These are phyloP conservation scores for Mylabris sibirica DNA, from an alignment of 2,888 invertebrate species.

Conservation along the genomic window DNA sequence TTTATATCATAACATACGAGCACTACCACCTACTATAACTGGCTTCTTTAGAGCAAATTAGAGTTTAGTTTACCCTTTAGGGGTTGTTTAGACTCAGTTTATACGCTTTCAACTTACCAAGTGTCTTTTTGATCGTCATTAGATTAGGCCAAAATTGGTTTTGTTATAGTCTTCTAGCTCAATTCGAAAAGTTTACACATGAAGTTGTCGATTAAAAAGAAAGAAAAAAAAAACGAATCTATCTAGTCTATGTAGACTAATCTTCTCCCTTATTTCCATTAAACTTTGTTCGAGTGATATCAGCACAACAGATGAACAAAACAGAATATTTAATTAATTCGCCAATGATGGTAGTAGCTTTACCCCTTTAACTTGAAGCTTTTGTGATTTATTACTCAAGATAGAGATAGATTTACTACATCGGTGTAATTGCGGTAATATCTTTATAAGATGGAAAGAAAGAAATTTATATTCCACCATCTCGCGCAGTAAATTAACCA, in stretches of 20 bases:
- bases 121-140: conserved; percentile 7
- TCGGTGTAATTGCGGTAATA: neutral
- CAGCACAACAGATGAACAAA: conserved; percentile 19
- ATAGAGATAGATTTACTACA: neutral
- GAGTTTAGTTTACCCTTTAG: conserved; percentile 1
- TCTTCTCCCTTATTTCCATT: no score
- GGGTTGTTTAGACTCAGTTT: neutral
- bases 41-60: neutral
- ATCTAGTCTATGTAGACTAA: no score
- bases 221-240: neutral
- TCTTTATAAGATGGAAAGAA: conserved; percentile 5
- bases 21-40: neutral
- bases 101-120: neutral
- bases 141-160: neutral
- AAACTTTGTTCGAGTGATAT: neutral
- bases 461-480: conserved; percentile 13
- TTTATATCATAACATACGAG: neutral
- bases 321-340: conserved; percentile 36
- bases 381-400: neutral
- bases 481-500: conserved; percentile 42
- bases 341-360: conserved; percentile 15
- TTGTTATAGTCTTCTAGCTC: neutral
- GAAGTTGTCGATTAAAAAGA: no score
- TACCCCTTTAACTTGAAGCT: neutral
- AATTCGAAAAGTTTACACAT: neutral